Conservation (phyloP, 2,888 invertebrate species). For the Scrobipalpa costella region DNA sequence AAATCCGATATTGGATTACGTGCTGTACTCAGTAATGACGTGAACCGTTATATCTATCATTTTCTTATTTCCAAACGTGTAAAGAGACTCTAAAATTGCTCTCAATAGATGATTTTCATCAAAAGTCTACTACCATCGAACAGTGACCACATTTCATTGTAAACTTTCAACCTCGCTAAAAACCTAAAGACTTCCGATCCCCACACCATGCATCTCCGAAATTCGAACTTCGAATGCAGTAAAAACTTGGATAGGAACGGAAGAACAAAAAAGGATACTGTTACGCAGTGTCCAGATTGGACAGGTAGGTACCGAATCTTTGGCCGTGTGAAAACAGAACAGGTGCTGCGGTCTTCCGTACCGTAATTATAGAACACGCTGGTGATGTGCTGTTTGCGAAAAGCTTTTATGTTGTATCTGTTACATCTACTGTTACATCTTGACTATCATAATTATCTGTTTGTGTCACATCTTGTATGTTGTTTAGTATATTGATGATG, state of each 20-base stretch:
- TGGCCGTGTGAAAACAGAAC: constrained; percentile 77
- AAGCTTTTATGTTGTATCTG: neutral
- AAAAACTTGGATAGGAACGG: constrained; percentile 44
- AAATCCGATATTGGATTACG: constrained; percentile 25
- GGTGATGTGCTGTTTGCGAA: constrained; percentile 1
- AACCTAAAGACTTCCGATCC: neutral
- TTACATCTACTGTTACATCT: neutral
- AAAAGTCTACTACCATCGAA: too few relatives aligned
- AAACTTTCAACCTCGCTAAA: too few relatives aligned
- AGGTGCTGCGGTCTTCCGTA: constrained; percentile 64
- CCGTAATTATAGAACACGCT: constrained; percentile 62
- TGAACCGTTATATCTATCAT: constrained; percentile 23
- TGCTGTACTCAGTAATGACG: constrained; percentile 17
- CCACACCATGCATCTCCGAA: neutral
- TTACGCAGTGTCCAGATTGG: constrained; percentile 59
- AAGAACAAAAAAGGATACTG: constrained; percentile 68
- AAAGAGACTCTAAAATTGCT: too few relatives aligned
- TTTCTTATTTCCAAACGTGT: neutral
- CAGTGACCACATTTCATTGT: too few relatives aligned
- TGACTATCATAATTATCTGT: too few relatives aligned
- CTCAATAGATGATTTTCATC: too few relatives aligned
- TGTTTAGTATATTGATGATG: too few relatives aligned
- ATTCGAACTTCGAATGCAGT: constrained; percentile 29
- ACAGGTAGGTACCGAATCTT: constrained; percentile 60
- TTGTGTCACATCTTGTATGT: too few relatives aligned